Evolutionary conservation across 2,113 vertebrate species (phyloP), one percentile per base, ranked within the genome.

Genomic region (Heliornis fulica): DNA sequence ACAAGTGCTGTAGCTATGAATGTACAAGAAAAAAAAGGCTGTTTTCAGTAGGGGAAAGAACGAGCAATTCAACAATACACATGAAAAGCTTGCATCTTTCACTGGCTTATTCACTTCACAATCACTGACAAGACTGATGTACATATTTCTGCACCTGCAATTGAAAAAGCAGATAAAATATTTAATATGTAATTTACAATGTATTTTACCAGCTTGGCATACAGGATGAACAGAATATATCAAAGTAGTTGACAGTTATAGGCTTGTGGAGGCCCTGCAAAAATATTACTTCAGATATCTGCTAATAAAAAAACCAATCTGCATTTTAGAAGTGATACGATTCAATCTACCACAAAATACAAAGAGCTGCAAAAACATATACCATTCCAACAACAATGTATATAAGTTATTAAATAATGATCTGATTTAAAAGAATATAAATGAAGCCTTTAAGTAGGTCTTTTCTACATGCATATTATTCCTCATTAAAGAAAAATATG

Each of bases 401-500:
- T 97, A 98, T 98, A 98, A 99, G 98, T 98, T 98, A 99, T 99
- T 99, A 98, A 99, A 99, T 99, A 98, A 99, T 98, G 97, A 98
- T 97, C 81, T 98, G 96, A 98, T 98, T 98, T 98, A 98, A 98
- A 98, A 98, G 98, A 98, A 98, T 98, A 98, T 98, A 98, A 98
- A 97, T 98, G 98, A 98, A 97, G 97, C 94, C 96, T 98, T 98
- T 98, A 98, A 97, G 98, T 98, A 99, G 98, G 98, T 98, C 97
- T 98, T 97, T 97, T 98, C 97, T 97, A 98, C 99, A 99, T 99
- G 99, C 98, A 98, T 98, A 97, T 98, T 97, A 98, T 97, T 98
- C 93, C 97, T 97, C 92, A 97, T 97, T 97, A 98, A 98, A 98
- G 97, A 98, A 98, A 98, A 97, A 97, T 97, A 98, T 97, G 98